phyloP scores from a whole-genome alignment of 2,113 vertebrate genomes.

The Istiophorus platypterus region DNA sequence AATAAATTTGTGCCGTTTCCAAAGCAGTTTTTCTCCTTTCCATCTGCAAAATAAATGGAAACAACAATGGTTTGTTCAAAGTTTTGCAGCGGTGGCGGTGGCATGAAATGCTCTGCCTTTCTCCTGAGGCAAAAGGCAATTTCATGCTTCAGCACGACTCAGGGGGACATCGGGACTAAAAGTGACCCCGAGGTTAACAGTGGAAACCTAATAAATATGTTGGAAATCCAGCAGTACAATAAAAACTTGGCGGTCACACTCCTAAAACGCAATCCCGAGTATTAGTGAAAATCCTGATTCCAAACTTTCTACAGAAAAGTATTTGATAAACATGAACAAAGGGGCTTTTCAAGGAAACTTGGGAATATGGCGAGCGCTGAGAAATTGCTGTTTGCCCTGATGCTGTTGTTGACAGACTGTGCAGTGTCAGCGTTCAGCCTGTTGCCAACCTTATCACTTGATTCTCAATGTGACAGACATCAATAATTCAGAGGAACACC shows the following conservation, averaged over 20 bases:
- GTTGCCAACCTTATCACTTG: constrained; percentile 43
- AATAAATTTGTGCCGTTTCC: constrained; percentile 31
- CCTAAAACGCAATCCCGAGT: constrained; percentile 16
- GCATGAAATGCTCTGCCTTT: constrained; percentile 61
- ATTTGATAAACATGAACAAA: not conserved
- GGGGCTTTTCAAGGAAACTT: constrained; percentile 1
- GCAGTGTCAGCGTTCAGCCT: constrained; percentile 30
- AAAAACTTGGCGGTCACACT: constrained; percentile 23
- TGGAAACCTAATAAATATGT: constrained; percentile 55
- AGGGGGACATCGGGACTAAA: constrained; percentile 54
- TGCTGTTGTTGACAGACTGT: constrained; percentile 22
- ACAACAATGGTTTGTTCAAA: constrained; percentile 24
- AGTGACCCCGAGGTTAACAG: constrained; percentile 77
- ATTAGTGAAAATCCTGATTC: constrained; percentile 38
- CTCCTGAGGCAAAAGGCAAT: constrained; percentile 76
- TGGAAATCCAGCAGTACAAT: constrained; percentile 45
- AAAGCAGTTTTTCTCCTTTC: constrained; percentile 31
- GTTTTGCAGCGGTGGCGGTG: too few species aligned
- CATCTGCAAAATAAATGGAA: constrained; percentile 45
- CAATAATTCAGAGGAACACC: constrained; percentile 71
- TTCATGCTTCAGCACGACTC: constrained; percentile 77
- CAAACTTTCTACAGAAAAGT: not conserved
- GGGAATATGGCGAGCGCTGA: not conserved
- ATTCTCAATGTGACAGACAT: constrained; percentile 61
- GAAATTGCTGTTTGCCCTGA: not conserved